Base-by-base conservation (phyloP, 2,113 vertebrate genomes). In the Callaeas wilsoni region DNA sequence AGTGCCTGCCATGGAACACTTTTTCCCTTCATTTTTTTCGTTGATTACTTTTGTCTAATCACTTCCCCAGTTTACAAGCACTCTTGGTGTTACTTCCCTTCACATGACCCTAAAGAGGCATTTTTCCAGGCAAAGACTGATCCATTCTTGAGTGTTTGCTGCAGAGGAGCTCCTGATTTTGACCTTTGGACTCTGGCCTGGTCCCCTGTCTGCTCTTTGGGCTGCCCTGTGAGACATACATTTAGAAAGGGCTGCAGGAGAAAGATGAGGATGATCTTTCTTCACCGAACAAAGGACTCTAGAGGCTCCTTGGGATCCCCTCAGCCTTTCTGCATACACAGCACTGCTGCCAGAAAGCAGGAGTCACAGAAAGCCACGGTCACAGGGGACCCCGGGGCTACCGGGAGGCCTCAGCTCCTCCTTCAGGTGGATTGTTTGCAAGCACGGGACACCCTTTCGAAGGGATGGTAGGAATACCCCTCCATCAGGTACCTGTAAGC, bases 211-310 rank as follows among this genome's bases (percentile, higher is more conserved):
- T 55, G 44, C 56, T 55, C 33, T 27, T 19, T 57, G 63, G 32
- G 18, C 60, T 78, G 41, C 55, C 39, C 69, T 52, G 41, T 10
- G 55, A 52, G 16, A 39, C 1, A 5, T 8, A 13, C 9, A 3
- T 35, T 84, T 2, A 8, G n/a, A 21, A 42, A 8, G 21, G 9
- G 23, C 8, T 32, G 9, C 20, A 23, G 70, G 10, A 70, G 29
- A 52, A 82, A 71, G 57, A 39, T 0, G 0, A 71, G 42, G 19
- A 37, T 30, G 22, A 16, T 10, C 27, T 30, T 29, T 46, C 57
- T 37, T 62, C 70, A 35, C 27, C 0, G 0, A 50, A 6, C 30
- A 22, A n/a, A 23, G 62, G 10, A 15, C 4, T 17, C 32, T 5
- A 12, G 32, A 47, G 35, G 16, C 9, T 23, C 16, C 53, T 32